Evolutionary conservation across 2,797 vertebrate species (phyloP), one percentile per base, ranked within the genome.

Genomic region (Poeciliopsis infans): DNA sequence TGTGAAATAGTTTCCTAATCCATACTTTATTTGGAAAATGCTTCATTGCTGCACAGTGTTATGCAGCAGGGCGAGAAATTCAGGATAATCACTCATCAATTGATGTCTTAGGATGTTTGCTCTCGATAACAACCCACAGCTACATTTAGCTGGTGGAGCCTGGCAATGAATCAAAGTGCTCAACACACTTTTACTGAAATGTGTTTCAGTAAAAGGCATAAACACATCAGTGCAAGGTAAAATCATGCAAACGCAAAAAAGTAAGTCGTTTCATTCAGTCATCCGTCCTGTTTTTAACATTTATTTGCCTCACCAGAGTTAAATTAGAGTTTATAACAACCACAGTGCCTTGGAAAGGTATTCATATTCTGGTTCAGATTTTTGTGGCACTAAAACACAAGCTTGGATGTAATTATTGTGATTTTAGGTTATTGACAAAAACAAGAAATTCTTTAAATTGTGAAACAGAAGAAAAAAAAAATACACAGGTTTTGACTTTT

Each of bases 81-180:
- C 71, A 66, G 66, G 70, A 85, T 83, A 73, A 88, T 88, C 87
- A 88, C 88, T 88, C 80, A 87, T 86, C 53, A 47, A 89, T 89
- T 41, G 64, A 79, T 74, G 80, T 82, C 36, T 74, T 51, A 46
- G 57, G 71, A 81, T 72, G 80, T 88, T 88, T 87, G 75, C 68
- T 84, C 25, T 78, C 64, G 66, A 89, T 69, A 83, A 78, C 86
- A 91, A 86, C 69, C 77, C 59, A 81, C 79, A 86, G 84, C 82
- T 73, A 76, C 78, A 90, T 91, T 79, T 85, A 74, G 75, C 72
- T 51, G 53, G 53, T 77, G 78, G 78, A 70, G 80, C 43, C 74
- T 81, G 79, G 75, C 83, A 83, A 80, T 91, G 79, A 86, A 84
- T 89, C 82, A 88, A 81, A 83, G 70, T 82, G 79, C 46, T 83